Evolutionary conservation across 2,797 vertebrate genomes (phyloP).

Genomic region (Manis crassicaudata): DNA sequence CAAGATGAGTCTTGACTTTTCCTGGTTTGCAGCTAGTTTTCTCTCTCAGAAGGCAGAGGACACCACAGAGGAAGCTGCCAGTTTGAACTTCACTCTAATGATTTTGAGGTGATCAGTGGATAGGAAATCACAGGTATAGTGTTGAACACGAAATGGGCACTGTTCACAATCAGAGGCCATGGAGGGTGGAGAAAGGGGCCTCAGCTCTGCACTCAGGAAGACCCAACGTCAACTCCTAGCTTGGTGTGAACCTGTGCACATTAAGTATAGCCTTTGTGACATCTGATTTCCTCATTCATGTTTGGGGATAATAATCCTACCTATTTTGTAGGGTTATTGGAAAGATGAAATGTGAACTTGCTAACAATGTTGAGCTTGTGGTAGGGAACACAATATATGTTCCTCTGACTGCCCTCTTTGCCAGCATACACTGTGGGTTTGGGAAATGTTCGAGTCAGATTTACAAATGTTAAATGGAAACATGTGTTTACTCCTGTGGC

Average conservation of each 20-base stretch:
- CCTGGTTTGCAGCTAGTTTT: not conserved
- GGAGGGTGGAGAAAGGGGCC: not conserved
- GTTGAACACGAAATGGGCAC: not conserved
- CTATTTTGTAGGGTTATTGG: not conserved
- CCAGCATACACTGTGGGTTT: not conserved
- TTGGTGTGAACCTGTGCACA: not conserved
- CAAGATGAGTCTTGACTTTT: not conserved
- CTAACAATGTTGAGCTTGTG: not conserved
- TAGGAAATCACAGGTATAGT: not conserved
- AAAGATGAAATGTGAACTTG: not conserved
- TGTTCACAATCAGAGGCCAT: not conserved
- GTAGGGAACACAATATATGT: not conserved
- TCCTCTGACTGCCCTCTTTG: not conserved
- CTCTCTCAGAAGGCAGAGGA: not conserved
- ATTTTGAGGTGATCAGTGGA: not conserved
- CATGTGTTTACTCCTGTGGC: not conserved
- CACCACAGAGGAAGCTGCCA: not conserved
- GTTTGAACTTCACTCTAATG: not conserved
- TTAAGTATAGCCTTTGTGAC: not conserved
- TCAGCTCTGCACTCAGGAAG: not conserved
- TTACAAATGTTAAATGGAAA: constrained; percentile 3
- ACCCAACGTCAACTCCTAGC: not conserved
- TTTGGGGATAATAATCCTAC: not conserved
- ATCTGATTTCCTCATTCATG: not conserved
- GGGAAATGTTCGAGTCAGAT: not conserved